A percentile compares a stretch with the other conserved stretches of the same genome.
These are phyloP conservation scores for Cephus pulcher DNA, from an alignment of 2,888 invertebrate genomes.

Conservation along the genomic window DNA sequence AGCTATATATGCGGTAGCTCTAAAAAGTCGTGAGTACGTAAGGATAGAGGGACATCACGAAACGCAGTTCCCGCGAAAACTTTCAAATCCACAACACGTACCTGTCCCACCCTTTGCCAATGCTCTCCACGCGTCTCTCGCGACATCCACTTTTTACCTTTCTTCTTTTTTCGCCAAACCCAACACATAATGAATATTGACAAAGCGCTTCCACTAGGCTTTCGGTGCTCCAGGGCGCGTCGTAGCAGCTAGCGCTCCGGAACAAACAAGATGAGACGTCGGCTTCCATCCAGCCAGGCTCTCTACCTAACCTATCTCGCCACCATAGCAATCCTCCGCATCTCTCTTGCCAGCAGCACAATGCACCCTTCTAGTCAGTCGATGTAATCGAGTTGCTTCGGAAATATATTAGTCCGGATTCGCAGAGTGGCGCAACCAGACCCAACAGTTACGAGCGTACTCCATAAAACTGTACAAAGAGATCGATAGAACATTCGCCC, in stretches of 20 bases:
- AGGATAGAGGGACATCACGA: neutral
- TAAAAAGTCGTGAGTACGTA: neutral
- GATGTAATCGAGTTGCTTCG: slow-evolving; percentile 50
- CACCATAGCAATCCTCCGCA: slow-evolving; percentile 3
- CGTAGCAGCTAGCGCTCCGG: slow-evolving; percentile 39
- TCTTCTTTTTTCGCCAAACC: slow-evolving; percentile 1
- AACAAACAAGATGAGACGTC: slow-evolving; percentile 52
- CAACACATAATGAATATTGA: slow-evolving; percentile 53
- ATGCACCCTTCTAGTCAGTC: slow-evolving; percentile 23
- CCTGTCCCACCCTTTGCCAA: neutral
- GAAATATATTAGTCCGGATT: slow-evolving; percentile 56
- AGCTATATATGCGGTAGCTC: neutral
- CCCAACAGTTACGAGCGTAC: neutral
- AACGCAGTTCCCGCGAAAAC: neutral
- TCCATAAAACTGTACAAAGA: neutral
- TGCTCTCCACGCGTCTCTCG: neutral
- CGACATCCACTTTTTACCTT: neutral
- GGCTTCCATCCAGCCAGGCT: slow-evolving; percentile 30
- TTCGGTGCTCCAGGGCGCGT: slow-evolving; percentile 38
- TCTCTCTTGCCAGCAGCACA: slow-evolving; percentile 6
- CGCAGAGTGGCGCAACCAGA: slow-evolving; percentile 30
- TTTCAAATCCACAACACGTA: neutral
- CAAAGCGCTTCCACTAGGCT: slow-evolving; percentile 35
- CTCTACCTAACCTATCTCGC: slow-evolving; percentile 23
- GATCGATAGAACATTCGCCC: neutral